Evolutionary conservation across 2,888 invertebrate genomes (phyloP).

Genomic region (Limnephilus auricula): DNA sequence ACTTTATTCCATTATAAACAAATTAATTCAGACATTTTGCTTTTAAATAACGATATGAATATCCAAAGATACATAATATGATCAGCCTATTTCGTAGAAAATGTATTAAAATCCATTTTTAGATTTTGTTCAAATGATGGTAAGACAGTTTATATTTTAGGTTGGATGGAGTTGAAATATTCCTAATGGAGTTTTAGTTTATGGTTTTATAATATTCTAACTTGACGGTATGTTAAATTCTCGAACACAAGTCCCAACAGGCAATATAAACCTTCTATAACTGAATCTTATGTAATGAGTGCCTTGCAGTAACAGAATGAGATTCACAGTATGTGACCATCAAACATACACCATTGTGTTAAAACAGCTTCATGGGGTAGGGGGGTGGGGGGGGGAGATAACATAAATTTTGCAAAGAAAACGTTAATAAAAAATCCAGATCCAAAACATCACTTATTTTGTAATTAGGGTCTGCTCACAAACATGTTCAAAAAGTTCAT

Average conservation of each 20-base stretch:
- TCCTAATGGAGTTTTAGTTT: not conserved
- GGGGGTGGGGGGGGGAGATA: not conserved
- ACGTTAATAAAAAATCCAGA: not conserved
- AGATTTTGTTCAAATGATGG: not conserved
- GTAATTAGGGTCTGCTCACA: not conserved
- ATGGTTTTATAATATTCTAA: not conserved
- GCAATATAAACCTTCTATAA: not conserved
- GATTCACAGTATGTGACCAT: not conserved
- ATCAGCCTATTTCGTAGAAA: not conserved
- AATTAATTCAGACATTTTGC: not conserved
- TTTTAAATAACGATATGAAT: not conserved
- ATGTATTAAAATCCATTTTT: not conserved
- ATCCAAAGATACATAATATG: not conserved
- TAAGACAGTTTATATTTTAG: not conserved
- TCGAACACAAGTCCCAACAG: not conserved
- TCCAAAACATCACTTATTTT: not conserved
- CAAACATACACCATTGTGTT: not conserved
- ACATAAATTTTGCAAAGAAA: not conserved
- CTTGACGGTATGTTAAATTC: not conserved
- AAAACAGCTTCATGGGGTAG: not conserved
- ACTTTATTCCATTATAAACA: not conserved
- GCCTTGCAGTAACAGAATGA: not conserved
- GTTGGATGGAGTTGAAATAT: not conserved
- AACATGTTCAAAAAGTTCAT: not conserved
- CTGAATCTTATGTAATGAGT: not conserved